A percentile compares a stretch with the other conserved stretches of the same genome.
phyloP scores from a whole-genome alignment of 2,797 vertebrate species.

The Salarias fasciatus region DNA sequence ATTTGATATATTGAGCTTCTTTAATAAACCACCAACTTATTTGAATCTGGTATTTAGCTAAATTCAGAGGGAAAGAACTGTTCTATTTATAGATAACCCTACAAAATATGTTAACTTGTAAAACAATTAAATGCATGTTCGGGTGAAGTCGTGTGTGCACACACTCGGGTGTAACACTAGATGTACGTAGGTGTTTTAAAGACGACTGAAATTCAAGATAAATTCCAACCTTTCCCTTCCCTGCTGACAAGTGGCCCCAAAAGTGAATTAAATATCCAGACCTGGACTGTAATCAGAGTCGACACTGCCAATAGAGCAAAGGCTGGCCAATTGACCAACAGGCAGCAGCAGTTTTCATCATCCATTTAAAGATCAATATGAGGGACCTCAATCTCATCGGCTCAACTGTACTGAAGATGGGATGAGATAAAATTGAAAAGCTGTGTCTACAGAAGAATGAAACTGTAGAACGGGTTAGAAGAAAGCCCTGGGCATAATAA shows the following conservation, averaged over 20 bases:
- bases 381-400: constrained; percentile 67
- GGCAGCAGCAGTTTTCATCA: constrained; percentile 72
- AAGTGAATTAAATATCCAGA: constrained; percentile 57
- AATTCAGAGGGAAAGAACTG: no score
- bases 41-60: no score
- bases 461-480: constrained; percentile 27
- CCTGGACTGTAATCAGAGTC: constrained; percentile 48
- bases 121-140: no score
- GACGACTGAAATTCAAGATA: constrained; percentile 30
- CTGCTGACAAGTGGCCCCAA: constrained; percentile 57
- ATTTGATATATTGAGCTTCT: no score
- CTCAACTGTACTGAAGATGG: constrained; percentile 57
- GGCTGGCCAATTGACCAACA: constrained; percentile 58
- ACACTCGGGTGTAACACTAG: no score
- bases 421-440: constrained; percentile 58
- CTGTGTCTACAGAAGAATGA: constrained; percentile 36
- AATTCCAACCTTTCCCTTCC: constrained; percentile 17
- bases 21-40: no score
- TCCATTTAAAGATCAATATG: constrained; percentile 78
- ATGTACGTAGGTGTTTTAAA: background rate
- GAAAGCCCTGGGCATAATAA: constrained; percentile 29
- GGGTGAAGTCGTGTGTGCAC: no score
- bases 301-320: constrained; percentile 57
- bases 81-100: no score
- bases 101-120: no score